Evolutionary conservation across 2,113 vertebrate species (phyloP), one percentile per base, ranked within the genome.

Genomic region (Typhlomys cinereus): DNA sequence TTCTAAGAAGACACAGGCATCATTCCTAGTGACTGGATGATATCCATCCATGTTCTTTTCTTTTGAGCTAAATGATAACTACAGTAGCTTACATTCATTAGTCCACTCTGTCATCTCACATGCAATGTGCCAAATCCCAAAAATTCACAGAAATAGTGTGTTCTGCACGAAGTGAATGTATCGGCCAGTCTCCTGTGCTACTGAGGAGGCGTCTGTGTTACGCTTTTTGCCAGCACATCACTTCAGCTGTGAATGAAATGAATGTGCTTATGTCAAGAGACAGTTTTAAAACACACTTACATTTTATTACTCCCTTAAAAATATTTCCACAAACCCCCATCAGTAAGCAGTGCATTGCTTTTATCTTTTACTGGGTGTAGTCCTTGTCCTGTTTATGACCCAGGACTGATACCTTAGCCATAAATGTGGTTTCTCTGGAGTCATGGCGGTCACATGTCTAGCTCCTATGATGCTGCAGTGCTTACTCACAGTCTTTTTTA

Each of bases 291-390:
- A 92, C 61, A 66, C 83, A 83, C 85, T 86, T 76, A 85, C 88
- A 74, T 91, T 95, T 96, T 96, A 96, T 88, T 80, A 54, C 50
- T 84, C 48, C 57, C 88, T 96, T 90, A 93, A 95, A 96, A 92
- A 48, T 48, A 62, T 50, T 67, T 74, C 41, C 44, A 48, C 57
- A 81, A 84, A 95, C 83, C 69, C 87, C 31, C 61, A 69, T 78
- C 73, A 20, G 44, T 4, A 44, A 84, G 27, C 36, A 79, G 52
- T 69, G 9, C 17, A 14, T 81, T 15, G 66, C 83, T 88, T 81
- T 89, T 74, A 62, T 78, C 39, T 93, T 96, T 93, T 93, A 95
- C 81, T 64, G 91, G 87, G 61, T 59, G 74, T 84, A 92, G 76
- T 46, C 64, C 92, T 84, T 83, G 85, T 83, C 84, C 94, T 92